Percentiles rank a stretch among this genome's conserved stretches.
These are phyloP conservation scores for Sprattus sprattus DNA, from an alignment of 2,113 vertebrate species.

Conservation along the genomic window DNA sequence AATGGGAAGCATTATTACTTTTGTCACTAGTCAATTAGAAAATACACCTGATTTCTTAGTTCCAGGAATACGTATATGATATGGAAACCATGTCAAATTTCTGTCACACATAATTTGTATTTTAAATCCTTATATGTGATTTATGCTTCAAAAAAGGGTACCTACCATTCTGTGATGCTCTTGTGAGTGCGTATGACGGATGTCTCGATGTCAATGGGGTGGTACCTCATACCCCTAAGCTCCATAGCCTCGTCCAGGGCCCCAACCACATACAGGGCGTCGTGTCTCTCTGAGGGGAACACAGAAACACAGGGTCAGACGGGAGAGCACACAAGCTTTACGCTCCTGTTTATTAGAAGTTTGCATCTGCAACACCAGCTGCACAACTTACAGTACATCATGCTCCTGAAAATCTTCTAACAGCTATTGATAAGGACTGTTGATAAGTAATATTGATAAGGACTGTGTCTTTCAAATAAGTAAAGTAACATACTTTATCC, in stretches of 20 bases:
- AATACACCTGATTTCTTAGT: neutral
- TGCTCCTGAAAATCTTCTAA: neutral
- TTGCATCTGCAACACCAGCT: no score
- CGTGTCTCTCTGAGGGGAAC: conserved; percentile 82
- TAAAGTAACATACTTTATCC: neutral
- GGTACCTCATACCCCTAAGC: conserved; percentile 94
- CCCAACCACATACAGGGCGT: conserved; percentile 96
- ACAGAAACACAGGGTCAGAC: conserved; percentile 23
- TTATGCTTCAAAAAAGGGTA: neutral
- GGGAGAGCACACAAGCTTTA: neutral
- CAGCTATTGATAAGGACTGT: neutral
- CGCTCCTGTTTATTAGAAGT: neutral
- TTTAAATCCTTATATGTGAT: neutral
- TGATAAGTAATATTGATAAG: neutral
- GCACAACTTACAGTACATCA: no score
- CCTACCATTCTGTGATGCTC: conserved; percentile 96
- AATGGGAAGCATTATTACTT: no score
- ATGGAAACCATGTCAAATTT: neutral
- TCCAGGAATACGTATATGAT: neutral
- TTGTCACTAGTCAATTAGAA: neutral
- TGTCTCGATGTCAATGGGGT: conserved; percentile 98
- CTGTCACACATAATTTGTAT: neutral
- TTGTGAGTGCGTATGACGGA: conserved; percentile 96
- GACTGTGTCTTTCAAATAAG: neutral
- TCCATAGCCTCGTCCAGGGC: conserved; percentile 98